Base-by-base conservation (phyloP, 2,888 invertebrate species). In the Drosophila testacea region DNA sequence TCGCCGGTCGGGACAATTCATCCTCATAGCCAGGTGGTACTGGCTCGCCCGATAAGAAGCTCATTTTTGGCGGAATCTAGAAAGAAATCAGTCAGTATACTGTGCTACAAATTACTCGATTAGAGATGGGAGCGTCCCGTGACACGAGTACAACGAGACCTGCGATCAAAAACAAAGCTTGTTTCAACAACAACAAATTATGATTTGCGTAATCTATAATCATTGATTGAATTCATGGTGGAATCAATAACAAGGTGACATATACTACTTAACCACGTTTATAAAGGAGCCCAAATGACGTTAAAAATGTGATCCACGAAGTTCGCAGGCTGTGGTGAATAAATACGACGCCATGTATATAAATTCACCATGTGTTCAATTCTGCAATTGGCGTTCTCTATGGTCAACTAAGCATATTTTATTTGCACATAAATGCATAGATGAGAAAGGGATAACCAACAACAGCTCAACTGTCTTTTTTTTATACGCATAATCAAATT, bases 11-110 rank as follows among this genome's bases (percentile, higher is more conserved):
- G 39, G 92, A 93, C 9, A 95, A 91, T 79, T 95, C 94, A 77
- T 94, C 95, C 89, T 95, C 95, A 92, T 95, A 95, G 1, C 95
- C 95, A 0, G 95, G 95, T 10, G 95, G 95, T 13, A 95, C 93
- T 3, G 95, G 95, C 88, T 96, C 95, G 4, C 95, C 95, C 4
- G 95, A 94, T 70, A 90, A 83, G 48, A 91, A 89, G 73, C 91
- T 91, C 92, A 93, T 91, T 60, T 9, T 34, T 7, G 41, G 4
- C 11, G 6, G 6, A 11, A 61, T 48, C 77, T 77, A 64, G 10
- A 77, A 76, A 13, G 36, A 34, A 36, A 13, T 36, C 13, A 11
- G 6, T 52, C 10, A 41, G 44, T 74, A 65, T 42, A 28, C 30
- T 13, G 52, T 16, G 22, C n/a, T 7, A 47, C 16, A 36, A 7